A percentile compares a stretch with the other conserved stretches of the same genome.
phyloP scores from a whole-genome alignment of 2,797 vertebrate genomes.

The Falco peregrinus region DNA sequence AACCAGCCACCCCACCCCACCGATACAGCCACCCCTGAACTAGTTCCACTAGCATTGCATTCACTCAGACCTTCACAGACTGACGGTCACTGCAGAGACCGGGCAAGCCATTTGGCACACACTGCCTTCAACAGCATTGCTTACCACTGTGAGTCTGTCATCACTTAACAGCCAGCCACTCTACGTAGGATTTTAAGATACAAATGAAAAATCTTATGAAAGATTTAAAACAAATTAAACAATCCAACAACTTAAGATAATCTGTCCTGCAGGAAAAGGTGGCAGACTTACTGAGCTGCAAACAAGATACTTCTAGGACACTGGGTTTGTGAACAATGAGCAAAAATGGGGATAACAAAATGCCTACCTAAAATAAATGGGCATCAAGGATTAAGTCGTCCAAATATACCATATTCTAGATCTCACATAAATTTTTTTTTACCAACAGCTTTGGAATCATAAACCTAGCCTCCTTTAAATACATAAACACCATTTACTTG shows the following conservation, averaged over 20 bases:
- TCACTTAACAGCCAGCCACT: not conserved
- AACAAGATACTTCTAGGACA: not conserved
- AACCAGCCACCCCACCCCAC: not conserved
- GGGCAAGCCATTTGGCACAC: accelerated
- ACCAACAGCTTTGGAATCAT: not conserved
- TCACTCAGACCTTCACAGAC: not conserved
- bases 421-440: not conserved
- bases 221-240: not conserved
- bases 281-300: not conserved
- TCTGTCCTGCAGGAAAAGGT: not conserved
- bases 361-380: not conserved
- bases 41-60: too few species aligned
- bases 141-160: not conserved
- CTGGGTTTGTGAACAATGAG: not conserved
- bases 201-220: not conserved
- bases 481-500: not conserved
- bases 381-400: not conserved
- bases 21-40: not conserved
- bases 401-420: not conserved
- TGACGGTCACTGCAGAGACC: not conserved
- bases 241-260: not conserved
- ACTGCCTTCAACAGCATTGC: not conserved
- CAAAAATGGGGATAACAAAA: not conserved
- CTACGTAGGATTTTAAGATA: not conserved
- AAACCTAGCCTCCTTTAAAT: not conserved